Conservation (phyloP, 2,113 vertebrate species). For the Orthonyx spaldingii region DNA sequence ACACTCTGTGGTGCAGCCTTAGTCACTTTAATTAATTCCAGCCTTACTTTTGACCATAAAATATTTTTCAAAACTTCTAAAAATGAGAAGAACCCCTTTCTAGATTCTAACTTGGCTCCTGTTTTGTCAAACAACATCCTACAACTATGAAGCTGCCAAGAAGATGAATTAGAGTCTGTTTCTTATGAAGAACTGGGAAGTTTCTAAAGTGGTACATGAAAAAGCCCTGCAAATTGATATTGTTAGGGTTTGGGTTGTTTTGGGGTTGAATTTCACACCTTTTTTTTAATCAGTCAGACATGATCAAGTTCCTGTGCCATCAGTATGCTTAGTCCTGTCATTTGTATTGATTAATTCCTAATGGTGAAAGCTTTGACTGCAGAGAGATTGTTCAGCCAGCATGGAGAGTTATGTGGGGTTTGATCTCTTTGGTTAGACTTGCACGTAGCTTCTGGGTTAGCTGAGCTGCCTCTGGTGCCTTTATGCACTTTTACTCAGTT, state of each 20-base stretch:
- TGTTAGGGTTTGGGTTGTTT: background rate
- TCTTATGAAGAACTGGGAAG: background rate
- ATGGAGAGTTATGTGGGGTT: background rate
- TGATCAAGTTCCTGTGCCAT: background rate
- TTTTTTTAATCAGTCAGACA: background rate
- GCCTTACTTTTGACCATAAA: background rate
- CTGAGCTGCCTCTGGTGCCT: background rate
- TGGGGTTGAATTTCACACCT: background rate
- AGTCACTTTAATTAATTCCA: background rate
- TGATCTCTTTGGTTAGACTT: background rate
- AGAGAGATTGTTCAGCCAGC: background rate
- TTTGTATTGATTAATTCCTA: background rate
- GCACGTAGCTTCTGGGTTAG: background rate
- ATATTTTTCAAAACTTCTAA: slow-evolving; percentile 6
- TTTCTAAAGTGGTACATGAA: background rate
- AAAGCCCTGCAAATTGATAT: background rate
- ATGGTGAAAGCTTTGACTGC: background rate
- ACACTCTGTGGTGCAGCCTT: background rate
- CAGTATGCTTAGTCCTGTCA: background rate
- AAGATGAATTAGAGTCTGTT: background rate
- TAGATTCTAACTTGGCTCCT: background rate
- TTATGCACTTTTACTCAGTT: background rate
- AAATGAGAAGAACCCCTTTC: background rate
- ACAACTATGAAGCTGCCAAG: background rate
- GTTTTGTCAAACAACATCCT: background rate